Conservation (phyloP, 2,797 vertebrate species). For the Arctocebus calabarensis region DNA sequence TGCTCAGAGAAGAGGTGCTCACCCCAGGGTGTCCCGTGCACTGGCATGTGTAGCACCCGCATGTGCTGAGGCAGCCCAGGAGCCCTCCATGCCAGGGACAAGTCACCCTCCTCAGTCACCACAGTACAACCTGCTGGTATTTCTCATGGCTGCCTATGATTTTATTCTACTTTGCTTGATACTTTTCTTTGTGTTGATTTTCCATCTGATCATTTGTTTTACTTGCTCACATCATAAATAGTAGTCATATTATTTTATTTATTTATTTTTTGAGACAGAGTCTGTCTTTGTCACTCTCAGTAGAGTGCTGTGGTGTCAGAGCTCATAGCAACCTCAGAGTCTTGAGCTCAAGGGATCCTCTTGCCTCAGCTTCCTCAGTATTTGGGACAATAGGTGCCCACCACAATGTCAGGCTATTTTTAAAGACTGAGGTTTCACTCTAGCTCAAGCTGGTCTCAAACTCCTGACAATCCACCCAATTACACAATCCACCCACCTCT, state of each 20-base stretch:
- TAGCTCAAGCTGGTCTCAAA: too few relatives aligned
- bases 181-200: constrained; percentile 23
- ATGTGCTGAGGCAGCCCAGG: not conserved
- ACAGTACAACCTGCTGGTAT: not conserved
- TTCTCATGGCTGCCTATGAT: not conserved
- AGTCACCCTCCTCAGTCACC: too few relatives aligned
- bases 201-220: not conserved
- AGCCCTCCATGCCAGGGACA: not conserved
- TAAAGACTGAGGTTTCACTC: too few relatives aligned
- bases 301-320: not conserved
- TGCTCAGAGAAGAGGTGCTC: not conserved
- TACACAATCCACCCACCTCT: too few relatives aligned
- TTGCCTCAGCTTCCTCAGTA: too few relatives aligned
- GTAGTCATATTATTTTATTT: not conserved
- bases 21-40: not conserved
- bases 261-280: too few relatives aligned
- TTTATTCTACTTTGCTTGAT: not conserved
- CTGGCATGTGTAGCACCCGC: not conserved
- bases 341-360: too few relatives aligned
- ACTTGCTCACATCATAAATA: not conserved
- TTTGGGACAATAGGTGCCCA: too few relatives aligned
- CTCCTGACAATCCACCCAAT: too few relatives aligned
- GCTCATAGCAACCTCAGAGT: too few relatives aligned
- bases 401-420: too few relatives aligned
- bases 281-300: not conserved